Evolutionary conservation across 2,797 vertebrate genomes (phyloP), one percentile per base, ranked within the genome.

Genomic region (Diplodus sargus): DNA sequence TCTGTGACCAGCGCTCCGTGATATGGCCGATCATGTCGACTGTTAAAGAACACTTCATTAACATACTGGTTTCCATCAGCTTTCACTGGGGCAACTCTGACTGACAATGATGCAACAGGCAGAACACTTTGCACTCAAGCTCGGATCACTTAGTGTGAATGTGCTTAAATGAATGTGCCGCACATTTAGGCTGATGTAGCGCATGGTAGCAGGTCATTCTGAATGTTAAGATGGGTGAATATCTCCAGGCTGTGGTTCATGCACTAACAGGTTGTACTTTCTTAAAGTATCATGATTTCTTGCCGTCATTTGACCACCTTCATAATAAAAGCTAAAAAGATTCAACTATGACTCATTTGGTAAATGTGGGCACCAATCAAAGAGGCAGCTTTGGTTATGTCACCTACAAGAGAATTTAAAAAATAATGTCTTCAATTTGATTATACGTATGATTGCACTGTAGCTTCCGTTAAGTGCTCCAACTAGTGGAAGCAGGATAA

Each of bases 131-230:
- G 48, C 18, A 25, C 11, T 17, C 22, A 30, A 13, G 20, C 61
- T 60, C 42, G 22, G 49, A 54, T 64, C 28, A 28, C 39, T 53
- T 51, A 5, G 34, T 25, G 23, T 43, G n/a, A 80, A 42, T 65
- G 14, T 43, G 20, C 34, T 47, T 47, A 28, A 67, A 52, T 43
- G 0, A 47, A 17, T 17, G 48, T 28, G 63, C n/a, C 15, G 28
- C 16, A 59, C 28, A 62, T 28, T 62, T 61, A 4, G 28, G 25
- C 17, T 28, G 9, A 23, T 34, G 4, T 17, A 42, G 14, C 34
- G 25, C 60, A 52, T 3, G 11, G 22, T 4, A 57, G 45, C 51
- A 57, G 45, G 45, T 11, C 20, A 15, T 11, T 4, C 9, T 47
- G 17, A 1, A 39, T 39, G 47, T 47, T 73, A 20, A 2, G 23